Evolutionary conservation across 2,888 invertebrate genomes (phyloP).

Genomic region (Mesoligia furuncula): DNA sequence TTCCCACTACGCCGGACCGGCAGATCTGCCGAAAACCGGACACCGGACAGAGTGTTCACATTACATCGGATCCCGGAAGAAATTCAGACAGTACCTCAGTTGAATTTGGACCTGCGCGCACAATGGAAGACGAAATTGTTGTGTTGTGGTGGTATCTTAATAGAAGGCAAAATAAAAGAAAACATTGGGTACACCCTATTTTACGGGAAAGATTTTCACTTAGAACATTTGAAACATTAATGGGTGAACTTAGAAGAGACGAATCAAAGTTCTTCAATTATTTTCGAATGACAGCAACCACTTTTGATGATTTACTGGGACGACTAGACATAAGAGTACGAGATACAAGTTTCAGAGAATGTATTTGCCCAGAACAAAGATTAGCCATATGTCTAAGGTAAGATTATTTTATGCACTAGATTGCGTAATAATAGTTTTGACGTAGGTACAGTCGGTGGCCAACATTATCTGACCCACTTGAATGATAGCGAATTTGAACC

Average conservation of each 20-base stretch:
- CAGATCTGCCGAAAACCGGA: constrained; percentile 64
- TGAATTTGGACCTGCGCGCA: constrained; percentile 53
- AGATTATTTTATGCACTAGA: constrained; percentile 58
- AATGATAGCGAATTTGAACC: too few species aligned
- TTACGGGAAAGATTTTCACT: constrained; percentile 47
- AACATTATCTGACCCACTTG: too few species aligned
- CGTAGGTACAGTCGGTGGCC: too few species aligned
- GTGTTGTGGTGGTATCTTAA: constrained; percentile 40
- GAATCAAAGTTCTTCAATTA: constrained; percentile 57
- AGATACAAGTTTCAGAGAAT: constrained; percentile 65
- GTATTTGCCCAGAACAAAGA: constrained; percentile 64
- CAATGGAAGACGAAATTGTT: constrained; percentile 44
- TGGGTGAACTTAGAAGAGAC: constrained; percentile 63
- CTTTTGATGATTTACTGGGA: constrained; percentile 61
- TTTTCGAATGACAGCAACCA: constrained; percentile 58
- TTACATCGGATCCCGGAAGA: constrained; percentile 57
- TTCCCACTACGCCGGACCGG: constrained; percentile 56
- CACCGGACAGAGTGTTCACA: constrained; percentile 63
- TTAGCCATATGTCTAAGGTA: constrained; percentile 63
- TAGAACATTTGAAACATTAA: constrained; percentile 64
- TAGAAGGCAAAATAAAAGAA: constrained; percentile 38
- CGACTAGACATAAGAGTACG: constrained; percentile 54
- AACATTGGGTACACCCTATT: constrained; percentile 18
- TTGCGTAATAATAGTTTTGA: constrained; percentile 54
- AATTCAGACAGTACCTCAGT: constrained; percentile 52